A percentile compares a stretch with the other conserved stretches of the same genome.
These are phyloP conservation scores for Pseudopipra pipra DNA, from an alignment of 2,113 vertebrate genomes.

Conservation along the genomic window DNA sequence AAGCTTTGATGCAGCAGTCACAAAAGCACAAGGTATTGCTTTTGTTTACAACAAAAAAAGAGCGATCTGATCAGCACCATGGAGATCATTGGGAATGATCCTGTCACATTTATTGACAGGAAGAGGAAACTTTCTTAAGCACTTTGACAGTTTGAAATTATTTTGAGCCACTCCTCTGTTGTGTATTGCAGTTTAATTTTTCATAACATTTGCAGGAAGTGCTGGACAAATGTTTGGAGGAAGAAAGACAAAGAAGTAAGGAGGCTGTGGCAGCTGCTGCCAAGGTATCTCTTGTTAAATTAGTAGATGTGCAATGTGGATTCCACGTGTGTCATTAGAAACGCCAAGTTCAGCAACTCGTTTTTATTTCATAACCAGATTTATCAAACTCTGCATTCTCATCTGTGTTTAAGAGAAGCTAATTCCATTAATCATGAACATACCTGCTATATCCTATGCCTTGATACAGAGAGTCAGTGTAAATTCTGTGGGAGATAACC, in stretches of 20 bases:
- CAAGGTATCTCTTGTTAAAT: conserved; percentile 64
- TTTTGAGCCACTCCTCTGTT: background rate
- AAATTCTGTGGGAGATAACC: background rate
- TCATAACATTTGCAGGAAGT: conserved; percentile 64
- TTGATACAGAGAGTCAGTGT: background rate
- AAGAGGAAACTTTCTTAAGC: background rate
- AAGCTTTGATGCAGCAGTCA: conserved; percentile 68
- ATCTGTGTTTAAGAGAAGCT: background rate
- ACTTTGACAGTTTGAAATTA: background rate
- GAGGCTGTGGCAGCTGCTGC: conserved; percentile 66
- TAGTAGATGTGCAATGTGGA: background rate
- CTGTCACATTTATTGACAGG: background rate
- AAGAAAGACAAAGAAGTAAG: conserved; percentile 71
- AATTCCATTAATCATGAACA: background rate
- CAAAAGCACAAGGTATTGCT: conserved; percentile 74
- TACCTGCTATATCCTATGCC: background rate
- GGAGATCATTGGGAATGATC: background rate
- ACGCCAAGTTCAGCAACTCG: background rate
- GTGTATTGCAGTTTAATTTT: background rate
- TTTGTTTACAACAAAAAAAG: background rate
- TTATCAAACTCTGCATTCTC: background rate
- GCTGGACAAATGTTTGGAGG: conserved; percentile 72
- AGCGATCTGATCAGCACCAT: background rate
- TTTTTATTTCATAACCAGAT: background rate
- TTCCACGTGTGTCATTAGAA: background rate